Base-by-base conservation (phyloP, 2,113 vertebrate species). In the Rhinolophus ferrumequinum region DNA sequence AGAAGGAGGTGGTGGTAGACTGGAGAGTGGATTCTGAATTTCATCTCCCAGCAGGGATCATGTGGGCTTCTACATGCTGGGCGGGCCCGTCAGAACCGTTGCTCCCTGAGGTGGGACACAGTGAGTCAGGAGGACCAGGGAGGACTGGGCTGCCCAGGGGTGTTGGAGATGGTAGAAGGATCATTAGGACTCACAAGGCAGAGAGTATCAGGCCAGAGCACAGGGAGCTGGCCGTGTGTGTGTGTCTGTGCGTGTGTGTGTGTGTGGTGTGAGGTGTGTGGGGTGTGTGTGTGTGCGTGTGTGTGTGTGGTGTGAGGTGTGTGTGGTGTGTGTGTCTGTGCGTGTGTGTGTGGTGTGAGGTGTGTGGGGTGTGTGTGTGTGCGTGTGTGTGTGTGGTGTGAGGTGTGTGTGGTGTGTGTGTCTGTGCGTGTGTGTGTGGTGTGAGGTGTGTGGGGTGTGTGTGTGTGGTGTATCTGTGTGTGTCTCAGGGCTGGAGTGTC, bases 31-130 rank as follows among this genome's bases (percentile, higher is more conserved):
- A 6, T 66, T 60, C 70, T 14, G 47, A 41, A n/a, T 56, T 33
- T 28, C 28, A 15, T 50, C 30, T 1, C 38, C 13, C 56, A 64
- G 92, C 47, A 50, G 47, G 47, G 56, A 7, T 21, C 10, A 5
- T 6, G 21, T 28, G 64, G 56, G 10, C 44, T 9, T 14, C 2
- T 8, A 11, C 0, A 1, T 50, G 41, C 54, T 26, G 33, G 16
- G 16, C 5, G 26, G 44, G 28, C 56, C 67, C 16, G 13, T 13
- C 30, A 10, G 77, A 56, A 10, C 21, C 6, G 3, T 18, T 35
- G 21, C 22, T 64, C 15, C 47, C 33, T 9, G 47, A 35, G 16
- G 2, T 19, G 38, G 50, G 3, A 6, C 8, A 16, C 15, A 19
- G 79, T 4, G 26, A 35, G 69, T 56, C 44, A 26, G 28, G 28